Conservation (phyloP, 1,140 invertebrate species). For the Galleria mellonella region DNA sequence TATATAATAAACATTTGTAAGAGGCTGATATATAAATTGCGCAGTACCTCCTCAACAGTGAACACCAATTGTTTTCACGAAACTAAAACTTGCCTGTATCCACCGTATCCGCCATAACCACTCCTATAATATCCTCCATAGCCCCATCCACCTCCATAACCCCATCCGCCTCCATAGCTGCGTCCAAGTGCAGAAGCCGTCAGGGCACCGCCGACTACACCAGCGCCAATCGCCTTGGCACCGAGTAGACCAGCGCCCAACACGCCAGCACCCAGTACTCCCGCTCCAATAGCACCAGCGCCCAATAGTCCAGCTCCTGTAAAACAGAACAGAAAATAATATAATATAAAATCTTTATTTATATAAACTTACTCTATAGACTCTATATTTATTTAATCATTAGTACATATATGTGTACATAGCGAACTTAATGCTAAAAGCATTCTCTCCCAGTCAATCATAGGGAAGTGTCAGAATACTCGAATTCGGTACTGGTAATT, state of each 20-base stretch:
- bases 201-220: conserved; percentile 50
- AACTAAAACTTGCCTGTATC: conserved; percentile 9
- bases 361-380: no score
- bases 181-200: conserved; percentile 33
- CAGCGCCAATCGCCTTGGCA: conserved; percentile 44
- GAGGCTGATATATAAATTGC: no score
- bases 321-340: background rate
- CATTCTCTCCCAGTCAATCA: no score
- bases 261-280: conserved; percentile 27
- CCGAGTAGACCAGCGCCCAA: conserved; percentile 28
- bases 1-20: no score
- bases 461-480: no score
- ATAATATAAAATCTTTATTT: no score
- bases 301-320: conserved; percentile 30
- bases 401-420: no score
- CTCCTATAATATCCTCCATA: conserved; percentile 7
- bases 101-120: conserved; percentile 19
- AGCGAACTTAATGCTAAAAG: no score
- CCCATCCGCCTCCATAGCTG: conserved; percentile 30
- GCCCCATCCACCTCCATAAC: conserved; percentile 15
- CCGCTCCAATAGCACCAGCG: conserved; percentile 29
- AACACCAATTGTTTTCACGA: no score
- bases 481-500: no score
- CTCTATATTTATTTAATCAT: no score
- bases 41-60: no score